These are phyloP conservation scores for Popillia japonica DNA, from an alignment of 1,140 invertebrate species.

Conservation along the genomic window DNA sequence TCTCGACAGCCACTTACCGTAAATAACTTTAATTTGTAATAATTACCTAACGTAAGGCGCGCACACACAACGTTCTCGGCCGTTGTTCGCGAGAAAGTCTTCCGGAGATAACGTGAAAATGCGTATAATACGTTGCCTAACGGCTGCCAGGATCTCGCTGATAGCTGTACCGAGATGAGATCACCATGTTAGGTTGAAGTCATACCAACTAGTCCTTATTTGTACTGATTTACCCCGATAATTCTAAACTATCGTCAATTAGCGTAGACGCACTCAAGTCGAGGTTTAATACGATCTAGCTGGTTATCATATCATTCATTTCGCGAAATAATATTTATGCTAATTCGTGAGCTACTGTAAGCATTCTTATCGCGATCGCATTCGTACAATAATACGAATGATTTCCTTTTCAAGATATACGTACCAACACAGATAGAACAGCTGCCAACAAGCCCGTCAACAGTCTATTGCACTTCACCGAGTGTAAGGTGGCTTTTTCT, in stretches of 20 bases:
- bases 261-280: neutral
- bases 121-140: conserved; percentile 2
- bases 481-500: neutral
- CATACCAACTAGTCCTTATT: neutral
- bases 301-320: too few species aligned
- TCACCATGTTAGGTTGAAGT: neutral
- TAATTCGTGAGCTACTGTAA: neutral
- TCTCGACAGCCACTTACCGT: neutral
- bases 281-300: neutral
- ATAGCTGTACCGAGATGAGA: neutral
- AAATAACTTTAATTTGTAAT: conserved; percentile 20
- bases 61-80: neutral
- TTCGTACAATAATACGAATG: neutral
- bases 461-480: neutral
- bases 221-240: neutral
- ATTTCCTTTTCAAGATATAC: neutral
- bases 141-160: neutral
- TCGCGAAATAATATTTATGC: neutral
- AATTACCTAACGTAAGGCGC: neutral
- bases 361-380: neutral
- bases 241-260: neutral
- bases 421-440: neutral
- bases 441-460: neutral
- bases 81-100: too few species aligned
- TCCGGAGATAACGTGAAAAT: neutral